These are phyloP conservation scores for Scophthalmus maximus DNA, from an alignment of 2,113 vertebrate species.

Conservation along the genomic window DNA sequence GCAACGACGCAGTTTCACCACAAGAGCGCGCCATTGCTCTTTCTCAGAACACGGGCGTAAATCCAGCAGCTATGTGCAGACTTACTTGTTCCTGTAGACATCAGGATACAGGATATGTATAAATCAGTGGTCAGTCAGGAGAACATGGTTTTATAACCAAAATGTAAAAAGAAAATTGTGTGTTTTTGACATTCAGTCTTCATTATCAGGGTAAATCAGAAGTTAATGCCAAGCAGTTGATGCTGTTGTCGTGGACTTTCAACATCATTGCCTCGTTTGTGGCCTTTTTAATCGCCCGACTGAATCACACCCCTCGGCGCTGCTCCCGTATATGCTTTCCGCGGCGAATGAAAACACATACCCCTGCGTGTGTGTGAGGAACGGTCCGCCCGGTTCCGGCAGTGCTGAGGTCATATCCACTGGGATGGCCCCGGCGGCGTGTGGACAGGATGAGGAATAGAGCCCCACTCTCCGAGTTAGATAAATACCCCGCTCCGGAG, in stretches of 20 bases:
- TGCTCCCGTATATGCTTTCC: slow-evolving; percentile 33
- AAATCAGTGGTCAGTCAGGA: too few species aligned
- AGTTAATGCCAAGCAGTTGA: not conserved
- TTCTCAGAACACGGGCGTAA: slow-evolving; percentile 11
- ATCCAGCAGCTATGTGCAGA: not conserved
- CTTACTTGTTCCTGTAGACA: not conserved
- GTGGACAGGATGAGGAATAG: slow-evolving; percentile 81
- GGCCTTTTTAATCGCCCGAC: slow-evolving; percentile 6
- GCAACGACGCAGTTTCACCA: slow-evolving; percentile 39
- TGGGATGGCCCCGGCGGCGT: slow-evolving; percentile 67
- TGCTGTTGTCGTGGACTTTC: not conserved
- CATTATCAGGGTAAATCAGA: not conserved
- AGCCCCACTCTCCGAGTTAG: slow-evolving; percentile 78
- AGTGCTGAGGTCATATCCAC: slow-evolving; percentile 83
- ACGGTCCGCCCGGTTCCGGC: slow-evolving; percentile 56
- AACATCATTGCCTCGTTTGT: not conserved
- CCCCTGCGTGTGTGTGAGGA: slow-evolving; percentile 50
- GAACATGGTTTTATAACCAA: not conserved
- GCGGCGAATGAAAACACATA: slow-evolving; percentile 57
- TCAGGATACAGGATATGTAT: too few species aligned
- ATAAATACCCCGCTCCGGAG: slow-evolving; percentile 79
- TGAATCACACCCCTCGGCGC: not conserved
- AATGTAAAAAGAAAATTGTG: not conserved
- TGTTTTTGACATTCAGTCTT: slow-evolving; percentile 1
- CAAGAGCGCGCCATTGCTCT: slow-evolving; percentile 75